These are phyloP conservation scores for Pardalotus punctatus DNA, from an alignment of 2,113 vertebrate species.

Conservation along the genomic window DNA sequence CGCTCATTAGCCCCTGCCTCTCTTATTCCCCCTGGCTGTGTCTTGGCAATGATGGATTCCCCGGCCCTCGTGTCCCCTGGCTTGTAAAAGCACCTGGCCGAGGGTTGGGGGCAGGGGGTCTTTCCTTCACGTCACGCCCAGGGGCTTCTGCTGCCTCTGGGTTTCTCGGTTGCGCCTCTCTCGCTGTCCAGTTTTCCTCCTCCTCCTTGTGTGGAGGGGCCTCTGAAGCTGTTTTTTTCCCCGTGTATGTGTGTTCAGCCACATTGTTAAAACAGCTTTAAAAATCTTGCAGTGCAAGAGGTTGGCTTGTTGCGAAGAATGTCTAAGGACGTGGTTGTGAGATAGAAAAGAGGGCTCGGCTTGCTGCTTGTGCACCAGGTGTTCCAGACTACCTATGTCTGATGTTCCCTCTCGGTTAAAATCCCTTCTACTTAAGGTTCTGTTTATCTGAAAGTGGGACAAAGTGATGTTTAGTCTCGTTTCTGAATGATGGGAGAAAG, in stretches of 20 bases:
- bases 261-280: rapidly evolving
- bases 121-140: rapidly evolving
- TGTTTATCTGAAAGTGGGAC: not conserved
- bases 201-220: rapidly evolving
- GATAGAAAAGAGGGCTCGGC: not conserved
- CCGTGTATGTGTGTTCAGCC: rapidly evolving
- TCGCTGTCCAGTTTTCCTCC: rapidly evolving
- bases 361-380: not conserved
- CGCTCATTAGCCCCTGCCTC: not conserved
- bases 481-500: not conserved
- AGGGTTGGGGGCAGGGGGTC: rapidly evolving
- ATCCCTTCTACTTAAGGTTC: not conserved
- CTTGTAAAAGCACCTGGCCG: not conserved
- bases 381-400: rapidly evolving
- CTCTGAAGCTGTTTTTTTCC: not conserved
- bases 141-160: not conserved
- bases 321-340: not conserved
- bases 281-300: not conserved
- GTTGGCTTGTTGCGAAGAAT: not conserved
- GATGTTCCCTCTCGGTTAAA: not conserved
- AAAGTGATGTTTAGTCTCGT: not conserved
- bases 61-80: rapidly evolving
- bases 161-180: not conserved
- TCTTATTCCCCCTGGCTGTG: rapidly evolving
- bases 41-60: rapidly evolving